Conservation (phyloP, 1,140 invertebrate species). For the Apis florea region DNA sequence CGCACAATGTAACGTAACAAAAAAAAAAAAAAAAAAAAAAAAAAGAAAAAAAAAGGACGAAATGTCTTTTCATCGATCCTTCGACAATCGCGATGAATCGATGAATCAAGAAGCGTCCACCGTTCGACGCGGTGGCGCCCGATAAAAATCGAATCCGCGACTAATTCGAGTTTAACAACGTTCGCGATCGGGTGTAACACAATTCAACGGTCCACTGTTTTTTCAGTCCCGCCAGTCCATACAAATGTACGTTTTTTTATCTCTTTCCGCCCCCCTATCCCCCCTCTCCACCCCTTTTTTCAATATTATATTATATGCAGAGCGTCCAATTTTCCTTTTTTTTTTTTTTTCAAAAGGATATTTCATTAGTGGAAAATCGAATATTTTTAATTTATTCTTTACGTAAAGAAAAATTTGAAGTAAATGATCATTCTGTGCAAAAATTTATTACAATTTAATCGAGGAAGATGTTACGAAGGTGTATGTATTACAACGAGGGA, state of each 20-base stretch:
- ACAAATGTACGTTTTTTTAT: background rate
- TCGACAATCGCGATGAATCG: background rate
- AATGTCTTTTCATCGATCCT: slow-evolving; percentile 18
- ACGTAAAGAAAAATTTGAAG: no score
- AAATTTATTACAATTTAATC: no score
- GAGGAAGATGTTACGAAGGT: no score
- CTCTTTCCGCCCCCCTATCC: background rate
- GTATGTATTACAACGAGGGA: no score
- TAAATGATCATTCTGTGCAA: no score
- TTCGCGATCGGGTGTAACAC: slow-evolving; percentile 3
- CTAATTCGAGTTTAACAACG: slow-evolving; percentile 34
- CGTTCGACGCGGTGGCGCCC: background rate
- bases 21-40: no score
- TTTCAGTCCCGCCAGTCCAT: background rate
- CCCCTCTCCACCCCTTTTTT: background rate
- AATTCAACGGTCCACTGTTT: slow-evolving; percentile 3
- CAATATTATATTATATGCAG: background rate
- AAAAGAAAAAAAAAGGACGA: background rate
- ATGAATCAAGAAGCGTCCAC: background rate
- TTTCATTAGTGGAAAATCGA: no score
- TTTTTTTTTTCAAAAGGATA: no score
- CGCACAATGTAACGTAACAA: background rate
- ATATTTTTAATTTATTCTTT: no score
- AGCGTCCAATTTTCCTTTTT: no score
- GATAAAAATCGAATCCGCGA: slow-evolving; percentile 20